Evolutionary conservation across 2,113 vertebrate genomes (phyloP), one percentile per base, ranked within the genome.

Genomic region (Halichoerus grypus): DNA sequence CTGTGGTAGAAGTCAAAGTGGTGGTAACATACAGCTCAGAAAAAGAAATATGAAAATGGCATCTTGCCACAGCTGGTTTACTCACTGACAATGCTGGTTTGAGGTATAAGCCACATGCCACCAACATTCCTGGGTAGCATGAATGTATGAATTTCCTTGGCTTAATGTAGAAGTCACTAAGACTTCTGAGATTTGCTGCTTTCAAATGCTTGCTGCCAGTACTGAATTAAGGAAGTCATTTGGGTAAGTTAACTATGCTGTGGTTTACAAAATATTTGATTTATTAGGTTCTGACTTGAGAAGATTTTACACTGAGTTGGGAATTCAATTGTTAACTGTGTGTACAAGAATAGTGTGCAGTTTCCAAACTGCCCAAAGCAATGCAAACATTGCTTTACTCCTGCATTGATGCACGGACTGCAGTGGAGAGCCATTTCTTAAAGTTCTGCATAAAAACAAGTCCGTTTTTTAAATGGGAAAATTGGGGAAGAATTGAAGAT

Each of bases 161-260:
- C 57, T 77, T 93, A 81, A 74, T 85, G 33, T 21, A 85, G 81
- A 88, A 77, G 51, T 81, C 31, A 63, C 71, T 63, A 14, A 74
- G 53, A 59, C 84, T 72, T 87, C 71, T 74, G 76, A 65, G 33
- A 85, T 83, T 88, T 39, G 36, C 57, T 46, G 26, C 71, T 86
- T 85, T 89, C 71, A 91, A 94, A 72, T 82, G 42, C 76, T 93
- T 72, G 65, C 63, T 93, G 88, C 85, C 80, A 46, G 84, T 61
- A 65, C 84, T 85, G 76, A 94, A 85, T 88, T 88, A 95, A 97
- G 80, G 39, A 94, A 85, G 76, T 71, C 53, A 16, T 94, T 94
- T 88, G 87, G 96, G 84, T 97, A 69, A 65, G 57, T 88, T 90
- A 92, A 77, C 83, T 95, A 18, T 72, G 39, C 51, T 84, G 63